These are phyloP conservation scores for Drosophila repleta DNA, from an alignment of 1,140 invertebrate genomes.

Conservation along the genomic window DNA sequence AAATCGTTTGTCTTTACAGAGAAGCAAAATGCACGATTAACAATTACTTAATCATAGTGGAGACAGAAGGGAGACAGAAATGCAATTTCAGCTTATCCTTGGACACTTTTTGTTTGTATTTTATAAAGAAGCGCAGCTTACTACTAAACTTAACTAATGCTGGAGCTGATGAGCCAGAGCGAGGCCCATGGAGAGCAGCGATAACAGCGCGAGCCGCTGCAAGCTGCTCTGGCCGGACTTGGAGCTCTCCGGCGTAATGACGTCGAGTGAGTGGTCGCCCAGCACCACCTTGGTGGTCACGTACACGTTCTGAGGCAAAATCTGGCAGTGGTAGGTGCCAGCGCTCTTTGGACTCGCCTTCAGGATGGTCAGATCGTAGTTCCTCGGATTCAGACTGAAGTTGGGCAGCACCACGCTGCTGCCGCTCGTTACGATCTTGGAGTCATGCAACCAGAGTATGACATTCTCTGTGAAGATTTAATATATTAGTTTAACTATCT, in stretches of 20 bases:
- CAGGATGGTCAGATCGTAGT: constrained; percentile 58
- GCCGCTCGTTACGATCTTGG: constrained; percentile 42
- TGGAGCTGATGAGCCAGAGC: constrained; percentile 17
- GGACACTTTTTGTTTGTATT: constrained; percentile 12
- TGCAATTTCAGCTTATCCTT: constrained; percentile 30
- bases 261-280: constrained; percentile 58
- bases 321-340: constrained; percentile 51
- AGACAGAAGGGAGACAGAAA: constrained; percentile 44
- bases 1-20: constrained; percentile 79
- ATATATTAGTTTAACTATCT: no score
- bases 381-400: constrained; percentile 49
- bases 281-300: constrained; percentile 47
- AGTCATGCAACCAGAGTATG: constrained; percentile 48
- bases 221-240: constrained; percentile 47
- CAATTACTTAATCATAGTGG: constrained; percentile 59
- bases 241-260: constrained; percentile 65
- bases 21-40: constrained; percentile 66
- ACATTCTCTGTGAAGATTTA: constrained; percentile 23
- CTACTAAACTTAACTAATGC: constrained; percentile 53
- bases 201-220: constrained; percentile 14
- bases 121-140: constrained; percentile 31
- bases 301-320: constrained; percentile 31
- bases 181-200: constrained; percentile 4
- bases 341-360: constrained; percentile 55
- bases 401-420: constrained; percentile 50